phyloP scores from a whole-genome alignment of 2,113 vertebrate genomes.

The Nothoprocta perdicaria region DNA sequence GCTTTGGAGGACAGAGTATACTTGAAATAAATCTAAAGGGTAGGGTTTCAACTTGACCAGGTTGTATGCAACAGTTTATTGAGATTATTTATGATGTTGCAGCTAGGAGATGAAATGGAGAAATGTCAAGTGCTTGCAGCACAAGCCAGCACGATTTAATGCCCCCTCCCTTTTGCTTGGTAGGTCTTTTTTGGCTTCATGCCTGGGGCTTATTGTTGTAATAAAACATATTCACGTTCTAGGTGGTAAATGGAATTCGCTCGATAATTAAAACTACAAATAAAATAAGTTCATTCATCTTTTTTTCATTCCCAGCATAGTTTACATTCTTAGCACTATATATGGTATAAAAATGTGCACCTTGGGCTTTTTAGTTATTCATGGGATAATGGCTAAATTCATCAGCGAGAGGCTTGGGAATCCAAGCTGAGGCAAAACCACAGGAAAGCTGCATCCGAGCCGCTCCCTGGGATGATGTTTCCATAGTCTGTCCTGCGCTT shows the following conservation, averaged over 20 bases:
- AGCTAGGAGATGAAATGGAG: constrained; percentile 63
- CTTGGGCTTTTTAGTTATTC: constrained; percentile 49
- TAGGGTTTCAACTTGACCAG: constrained; percentile 39
- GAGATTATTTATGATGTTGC: constrained; percentile 64
- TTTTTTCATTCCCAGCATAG: constrained; percentile 14
- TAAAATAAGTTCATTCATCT: constrained; percentile 45
- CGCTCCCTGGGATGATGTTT: not conserved
- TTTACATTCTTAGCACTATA: constrained; percentile 27
- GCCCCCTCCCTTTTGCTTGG: constrained; percentile 16
- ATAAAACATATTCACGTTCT: constrained; percentile 44
- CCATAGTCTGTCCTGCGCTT: not conserved
- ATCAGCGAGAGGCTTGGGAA: constrained; percentile 34
- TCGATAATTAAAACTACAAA: constrained; percentile 59
- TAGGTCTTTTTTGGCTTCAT: constrained; percentile 21
- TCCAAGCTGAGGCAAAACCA: constrained; percentile 23
- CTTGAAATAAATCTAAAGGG: constrained; percentile 58
- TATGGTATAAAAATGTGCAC: constrained; percentile 48
- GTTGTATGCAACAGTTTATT: constrained; percentile 47
- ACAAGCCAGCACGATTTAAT: constrained; percentile 30
- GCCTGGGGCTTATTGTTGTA: constrained; percentile 35
- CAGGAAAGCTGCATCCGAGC: constrained; percentile 25
- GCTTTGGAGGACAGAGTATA: constrained; percentile 45
- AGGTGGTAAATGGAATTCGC: constrained; percentile 60
- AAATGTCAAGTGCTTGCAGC: constrained; percentile 58
- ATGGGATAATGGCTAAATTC: constrained; percentile 6